These are phyloP conservation scores for Coregonus clupeaformis DNA, from an alignment of 2,113 vertebrate genomes.

Conservation along the genomic window DNA sequence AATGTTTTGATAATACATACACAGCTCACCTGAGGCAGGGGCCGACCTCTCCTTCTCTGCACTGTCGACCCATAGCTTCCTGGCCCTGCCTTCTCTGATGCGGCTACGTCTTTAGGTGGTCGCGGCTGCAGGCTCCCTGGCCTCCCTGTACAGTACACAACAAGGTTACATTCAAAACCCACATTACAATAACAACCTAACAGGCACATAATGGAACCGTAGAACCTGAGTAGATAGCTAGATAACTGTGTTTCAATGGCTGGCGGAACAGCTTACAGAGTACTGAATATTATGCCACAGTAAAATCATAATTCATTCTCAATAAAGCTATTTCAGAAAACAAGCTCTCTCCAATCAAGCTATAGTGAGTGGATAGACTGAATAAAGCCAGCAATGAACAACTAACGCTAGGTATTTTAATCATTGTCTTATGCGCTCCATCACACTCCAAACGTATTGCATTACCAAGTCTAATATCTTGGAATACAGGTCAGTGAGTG, in stretches of 20 bases:
- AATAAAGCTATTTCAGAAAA: slow-evolving; percentile 29
- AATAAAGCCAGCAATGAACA: slow-evolving; percentile 42
- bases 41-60: slow-evolving; percentile 35
- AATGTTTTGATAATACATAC: neutral
- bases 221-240: no score
- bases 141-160: slow-evolving; percentile 58
- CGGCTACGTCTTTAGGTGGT: slow-evolving; percentile 59
- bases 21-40: slow-evolving; percentile 38
- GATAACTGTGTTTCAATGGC: no score
- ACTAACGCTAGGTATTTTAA: slow-evolving; percentile 40
- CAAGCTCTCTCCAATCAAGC: slow-evolving; percentile 47
- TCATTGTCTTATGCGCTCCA: no score
- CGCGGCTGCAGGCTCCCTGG: slow-evolving; percentile 66
- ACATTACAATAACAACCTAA: neutral
- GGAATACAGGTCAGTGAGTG: slow-evolving; percentile 4
- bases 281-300: slow-evolving; percentile 27
- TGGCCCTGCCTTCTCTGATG: slow-evolving; percentile 52
- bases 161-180: neutral
- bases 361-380: slow-evolving; percentile 14
- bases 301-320: slow-evolving; percentile 24
- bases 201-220: neutral
- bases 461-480: slow-evolving; percentile 46
- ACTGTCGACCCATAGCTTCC: slow-evolving; percentile 47
- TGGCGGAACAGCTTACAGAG: no score
- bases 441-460: slow-evolving; percentile 40